These are phyloP conservation scores for Xiphophorus birchmanni DNA, from an alignment of 2,797 vertebrate genomes.

Conservation along the genomic window DNA sequence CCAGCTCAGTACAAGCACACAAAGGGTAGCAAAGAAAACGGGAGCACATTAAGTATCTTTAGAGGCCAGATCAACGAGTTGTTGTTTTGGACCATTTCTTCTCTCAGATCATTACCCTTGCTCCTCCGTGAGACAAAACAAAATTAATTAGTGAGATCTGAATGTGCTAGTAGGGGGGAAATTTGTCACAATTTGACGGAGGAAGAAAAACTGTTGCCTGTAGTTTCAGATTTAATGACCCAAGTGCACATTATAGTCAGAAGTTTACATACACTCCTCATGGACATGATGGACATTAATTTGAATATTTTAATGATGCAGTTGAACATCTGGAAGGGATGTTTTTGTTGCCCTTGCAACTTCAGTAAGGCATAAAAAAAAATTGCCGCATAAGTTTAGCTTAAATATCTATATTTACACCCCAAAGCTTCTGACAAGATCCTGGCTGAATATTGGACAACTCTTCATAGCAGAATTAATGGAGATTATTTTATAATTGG, in stretches of 20 bases:
- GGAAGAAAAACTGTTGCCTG: background rate
- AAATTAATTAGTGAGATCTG: constrained; percentile 17
- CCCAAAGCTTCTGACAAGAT: background rate
- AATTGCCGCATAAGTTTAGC: background rate
- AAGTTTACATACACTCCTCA: background rate
- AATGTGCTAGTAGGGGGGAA: background rate
- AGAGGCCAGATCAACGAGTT: background rate
- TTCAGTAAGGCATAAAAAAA: background rate
- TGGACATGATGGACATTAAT: background rate
- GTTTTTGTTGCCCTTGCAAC: background rate
- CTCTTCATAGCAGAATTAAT: background rate
- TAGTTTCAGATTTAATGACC: constrained; percentile 17
- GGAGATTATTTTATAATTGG: background rate
- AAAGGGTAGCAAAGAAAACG: constrained; percentile 1
- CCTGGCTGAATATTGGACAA: background rate
- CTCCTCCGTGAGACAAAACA: constrained; percentile 11
- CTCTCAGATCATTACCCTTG: constrained; percentile 2
- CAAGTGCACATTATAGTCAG: background rate
- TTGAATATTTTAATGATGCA: background rate
- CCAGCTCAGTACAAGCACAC: background rate
- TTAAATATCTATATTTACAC: background rate
- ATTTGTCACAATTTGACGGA: constrained; percentile 1
- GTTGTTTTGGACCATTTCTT: constrained; percentile 1
- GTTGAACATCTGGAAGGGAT: background rate
- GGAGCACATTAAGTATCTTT: constrained; percentile 3